These are phyloP conservation scores for Cyanistes caeruleus DNA, from an alignment of 2,113 vertebrate genomes.

Conservation along the genomic window DNA sequence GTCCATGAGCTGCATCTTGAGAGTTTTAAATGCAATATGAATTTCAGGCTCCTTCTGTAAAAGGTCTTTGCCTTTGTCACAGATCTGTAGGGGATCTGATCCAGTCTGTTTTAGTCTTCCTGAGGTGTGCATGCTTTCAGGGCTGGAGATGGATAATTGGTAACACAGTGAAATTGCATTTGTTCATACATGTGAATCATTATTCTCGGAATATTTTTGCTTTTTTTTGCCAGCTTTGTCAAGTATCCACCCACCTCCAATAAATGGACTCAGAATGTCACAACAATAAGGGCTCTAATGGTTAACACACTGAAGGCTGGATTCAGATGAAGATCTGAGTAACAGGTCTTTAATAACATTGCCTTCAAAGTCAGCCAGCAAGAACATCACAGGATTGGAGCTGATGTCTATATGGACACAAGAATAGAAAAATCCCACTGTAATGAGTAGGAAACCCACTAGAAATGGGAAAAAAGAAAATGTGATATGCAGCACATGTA, in stretches of 20 bases:
- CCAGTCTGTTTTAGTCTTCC: not conserved
- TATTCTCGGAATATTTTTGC: slow-evolving; percentile 40
- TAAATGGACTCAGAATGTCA: not conserved
- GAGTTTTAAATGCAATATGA: not conserved
- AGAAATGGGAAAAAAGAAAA: not conserved
- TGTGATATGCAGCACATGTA: not conserved
- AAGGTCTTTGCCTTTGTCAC: not conserved
- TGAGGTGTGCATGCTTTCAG: not conserved
- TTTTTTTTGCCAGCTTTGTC: fast-evolving
- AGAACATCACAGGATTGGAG: not conserved
- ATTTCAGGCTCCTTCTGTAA: not conserved
- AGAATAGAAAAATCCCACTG: not conserved
- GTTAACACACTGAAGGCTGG: not conserved
- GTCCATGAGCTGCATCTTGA: not conserved
- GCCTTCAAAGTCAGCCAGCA: not conserved
- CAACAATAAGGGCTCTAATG: not conserved
- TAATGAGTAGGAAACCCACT: not conserved
- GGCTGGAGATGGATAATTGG: not conserved
- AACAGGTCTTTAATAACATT: not conserved
- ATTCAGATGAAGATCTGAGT: not conserved
- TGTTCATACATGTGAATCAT: not conserved
- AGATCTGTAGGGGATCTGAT: not conserved
- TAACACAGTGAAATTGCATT: not conserved
- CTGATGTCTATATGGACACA: not conserved
- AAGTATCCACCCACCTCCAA: not conserved